These are phyloP conservation scores for Lacerta viridis DNA, from an alignment of 2,797 vertebrate genomes.

Conservation along the genomic window DNA sequence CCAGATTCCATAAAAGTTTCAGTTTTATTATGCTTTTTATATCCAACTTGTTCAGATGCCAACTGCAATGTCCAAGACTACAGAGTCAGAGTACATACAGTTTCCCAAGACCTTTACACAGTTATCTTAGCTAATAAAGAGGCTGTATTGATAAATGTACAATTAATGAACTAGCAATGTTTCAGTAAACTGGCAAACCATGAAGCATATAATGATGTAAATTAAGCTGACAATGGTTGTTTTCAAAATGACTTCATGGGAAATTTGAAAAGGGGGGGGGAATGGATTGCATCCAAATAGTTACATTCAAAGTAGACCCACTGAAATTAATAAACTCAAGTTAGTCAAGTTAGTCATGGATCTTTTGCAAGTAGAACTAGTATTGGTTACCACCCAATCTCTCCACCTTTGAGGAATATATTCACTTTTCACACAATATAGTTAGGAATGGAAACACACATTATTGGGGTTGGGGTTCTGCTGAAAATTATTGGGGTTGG, in stretches of 20 bases:
- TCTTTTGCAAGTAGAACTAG: too few species aligned
- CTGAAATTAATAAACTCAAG: too few species aligned
- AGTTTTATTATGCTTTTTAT: neutral
- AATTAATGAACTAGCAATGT: slow-evolving; percentile 24
- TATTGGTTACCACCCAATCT: too few species aligned
- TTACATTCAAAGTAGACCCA: too few species aligned
- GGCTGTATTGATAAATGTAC: neutral
- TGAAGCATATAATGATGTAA: slow-evolving; percentile 53
- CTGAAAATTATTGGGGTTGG: neutral
- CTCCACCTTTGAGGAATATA: slow-evolving; percentile 49
- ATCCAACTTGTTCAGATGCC: neutral
- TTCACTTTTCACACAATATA: slow-evolving; percentile 5
- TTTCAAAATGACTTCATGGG: slow-evolving; percentile 44
- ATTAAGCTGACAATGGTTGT: slow-evolving; percentile 7
- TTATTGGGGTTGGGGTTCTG: neutral
- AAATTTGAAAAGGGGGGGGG: slow-evolving; percentile 65
- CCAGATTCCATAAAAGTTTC: neutral
- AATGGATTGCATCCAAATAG: too few species aligned
- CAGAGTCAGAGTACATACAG: neutral
- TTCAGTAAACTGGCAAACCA: slow-evolving; percentile 24
- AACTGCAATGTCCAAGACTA: neutral
- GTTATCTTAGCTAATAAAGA: neutral
- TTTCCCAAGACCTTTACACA: neutral
- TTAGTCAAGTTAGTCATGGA: too few species aligned
- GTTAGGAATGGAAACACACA: neutral